Evolutionary conservation across 2,888 invertebrate genomes (phyloP).

Genomic region (Stenchaetothrips biformis): DNA sequence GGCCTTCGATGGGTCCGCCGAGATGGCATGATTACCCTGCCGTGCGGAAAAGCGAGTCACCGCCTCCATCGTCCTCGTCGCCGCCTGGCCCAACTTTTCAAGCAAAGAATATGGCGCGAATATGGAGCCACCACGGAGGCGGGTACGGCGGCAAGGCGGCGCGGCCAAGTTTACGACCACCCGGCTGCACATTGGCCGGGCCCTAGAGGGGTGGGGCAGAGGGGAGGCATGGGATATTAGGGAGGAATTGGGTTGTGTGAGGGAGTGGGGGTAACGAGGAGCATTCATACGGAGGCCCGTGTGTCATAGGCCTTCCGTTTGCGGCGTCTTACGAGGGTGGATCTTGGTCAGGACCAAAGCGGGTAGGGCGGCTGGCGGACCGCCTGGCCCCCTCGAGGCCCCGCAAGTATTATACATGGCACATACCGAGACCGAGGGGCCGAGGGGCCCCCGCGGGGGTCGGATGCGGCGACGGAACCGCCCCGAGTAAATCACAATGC

Average conservation of each 20-base stretch:
- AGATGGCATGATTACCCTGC: no score
- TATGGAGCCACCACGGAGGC: background rate
- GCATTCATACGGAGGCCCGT: slow-evolving; percentile 1
- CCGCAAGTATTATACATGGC: slow-evolving; percentile 19
- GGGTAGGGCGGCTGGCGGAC: background rate
- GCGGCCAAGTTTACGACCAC: background rate
- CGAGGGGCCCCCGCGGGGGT: background rate
- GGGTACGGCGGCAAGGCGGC: background rate
- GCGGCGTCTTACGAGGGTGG: background rate
- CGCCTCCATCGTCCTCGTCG: background rate
- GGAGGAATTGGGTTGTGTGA: background rate
- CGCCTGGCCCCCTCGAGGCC: background rate
- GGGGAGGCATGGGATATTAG: background rate
- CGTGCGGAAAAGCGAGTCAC: no score
- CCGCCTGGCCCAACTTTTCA: background rate
- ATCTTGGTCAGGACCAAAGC: background rate
- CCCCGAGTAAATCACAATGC: slow-evolving; percentile 23
- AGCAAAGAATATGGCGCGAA: background rate
- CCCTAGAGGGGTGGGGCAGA: background rate
- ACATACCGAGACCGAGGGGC: background rate
- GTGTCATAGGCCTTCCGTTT: background rate
- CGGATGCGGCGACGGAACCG: background rate
- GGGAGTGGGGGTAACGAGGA: slow-evolving; percentile 1
- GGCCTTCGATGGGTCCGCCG: no score
- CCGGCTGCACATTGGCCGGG: background rate